phyloP scores from a whole-genome alignment of 35 echinoderm and acorn worm species.

The Strongylocentrotus purpuratus region DNA sequence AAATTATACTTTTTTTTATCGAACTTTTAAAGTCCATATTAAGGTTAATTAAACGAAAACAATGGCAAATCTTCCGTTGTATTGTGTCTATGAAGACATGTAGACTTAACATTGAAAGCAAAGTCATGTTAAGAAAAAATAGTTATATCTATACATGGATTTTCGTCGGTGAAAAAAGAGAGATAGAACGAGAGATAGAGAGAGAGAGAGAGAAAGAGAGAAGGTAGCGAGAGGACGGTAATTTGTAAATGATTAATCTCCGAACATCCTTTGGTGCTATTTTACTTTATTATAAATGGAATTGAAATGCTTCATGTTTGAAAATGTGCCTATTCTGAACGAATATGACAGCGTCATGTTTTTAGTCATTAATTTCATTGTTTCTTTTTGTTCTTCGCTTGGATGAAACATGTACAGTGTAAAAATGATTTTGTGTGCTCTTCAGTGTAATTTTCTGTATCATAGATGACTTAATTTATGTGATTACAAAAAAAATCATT shows the following conservation, averaged over 20 bases:
- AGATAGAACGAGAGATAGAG: too few species aligned
- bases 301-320: not conserved
- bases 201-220: not conserved
- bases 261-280: not conserved
- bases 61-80: not conserved
- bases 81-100: too few species aligned
- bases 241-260: not conserved
- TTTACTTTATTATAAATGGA: not conserved
- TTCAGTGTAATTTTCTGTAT: not conserved
- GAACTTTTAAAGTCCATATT: not conserved
- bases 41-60: not conserved
- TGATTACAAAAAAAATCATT: not conserved
- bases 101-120: too few species aligned
- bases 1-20: too few species aligned
- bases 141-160: too few species aligned
- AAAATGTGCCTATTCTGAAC: not conserved
- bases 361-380: not conserved
- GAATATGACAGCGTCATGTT: not conserved
- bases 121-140: too few species aligned
- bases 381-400: not conserved
- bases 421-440: constrained; percentile 6
- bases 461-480: not conserved
- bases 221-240: not conserved
- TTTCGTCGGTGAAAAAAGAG: too few species aligned
- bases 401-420: not conserved